Conservation (phyloP, 2,888 invertebrate species). For the Cheilosia soror region DNA sequence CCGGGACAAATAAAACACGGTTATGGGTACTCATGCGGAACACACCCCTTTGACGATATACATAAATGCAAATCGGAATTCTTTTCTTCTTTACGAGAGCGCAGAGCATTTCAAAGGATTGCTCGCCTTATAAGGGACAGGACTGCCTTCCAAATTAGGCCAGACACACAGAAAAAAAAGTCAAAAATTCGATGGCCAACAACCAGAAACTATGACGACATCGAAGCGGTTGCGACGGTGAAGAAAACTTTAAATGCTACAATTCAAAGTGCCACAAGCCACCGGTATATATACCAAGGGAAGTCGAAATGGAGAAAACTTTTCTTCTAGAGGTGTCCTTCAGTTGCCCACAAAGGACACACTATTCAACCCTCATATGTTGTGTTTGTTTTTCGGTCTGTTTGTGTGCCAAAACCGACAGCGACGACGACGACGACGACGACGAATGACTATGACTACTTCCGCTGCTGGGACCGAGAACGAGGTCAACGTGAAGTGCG, state of each 20-base stretch:
- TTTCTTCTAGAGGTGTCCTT: slow-evolving; percentile 55
- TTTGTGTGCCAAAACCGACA: slow-evolving; percentile 59
- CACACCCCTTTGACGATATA: slow-evolving; percentile 67
- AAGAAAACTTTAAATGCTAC: slow-evolving; percentile 53
- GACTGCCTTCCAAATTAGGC: slow-evolving; percentile 59
- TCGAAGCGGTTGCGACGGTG: slow-evolving; percentile 2
- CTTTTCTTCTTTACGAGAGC: slow-evolving; percentile 13
- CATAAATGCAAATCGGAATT: slow-evolving; percentile 71
- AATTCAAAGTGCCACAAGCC: slow-evolving; percentile 59
- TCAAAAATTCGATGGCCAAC: slow-evolving; percentile 54
- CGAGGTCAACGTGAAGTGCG: slow-evolving; percentile 59
- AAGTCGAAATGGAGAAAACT: slow-evolving; percentile 27
- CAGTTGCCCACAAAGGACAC: slow-evolving; percentile 55
- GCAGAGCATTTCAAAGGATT: slow-evolving; percentile 47
- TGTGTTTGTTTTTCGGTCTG: slow-evolving; percentile 29
- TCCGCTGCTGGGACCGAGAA: slow-evolving; percentile 57
- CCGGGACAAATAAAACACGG: slow-evolving; percentile 53
- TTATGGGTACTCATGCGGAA: slow-evolving; percentile 64
- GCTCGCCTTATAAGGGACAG: not conserved
- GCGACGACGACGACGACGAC: slow-evolving; percentile 32
- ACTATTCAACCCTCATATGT: slow-evolving; percentile 19
- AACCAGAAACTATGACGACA: slow-evolving; percentile 44
- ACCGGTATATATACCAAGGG: not conserved
- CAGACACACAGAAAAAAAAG: slow-evolving; percentile 54
- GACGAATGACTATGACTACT: slow-evolving; percentile 60